Conservation (phyloP, 2,797 vertebrate genomes). For the Tachyglossus aculeatus region DNA sequence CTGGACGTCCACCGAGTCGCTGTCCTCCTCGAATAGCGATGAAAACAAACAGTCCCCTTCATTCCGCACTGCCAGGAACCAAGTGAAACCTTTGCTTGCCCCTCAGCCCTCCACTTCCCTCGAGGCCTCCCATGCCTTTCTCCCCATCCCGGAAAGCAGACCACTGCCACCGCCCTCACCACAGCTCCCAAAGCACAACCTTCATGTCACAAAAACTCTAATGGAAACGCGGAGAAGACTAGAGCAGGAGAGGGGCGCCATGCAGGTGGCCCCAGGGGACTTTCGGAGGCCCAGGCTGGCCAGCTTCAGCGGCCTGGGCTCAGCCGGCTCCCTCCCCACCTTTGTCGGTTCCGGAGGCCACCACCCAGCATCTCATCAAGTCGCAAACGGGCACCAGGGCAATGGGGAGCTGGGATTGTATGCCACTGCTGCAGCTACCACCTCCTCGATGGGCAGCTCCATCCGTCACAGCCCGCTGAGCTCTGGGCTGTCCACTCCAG, state of each 20-base stretch:
- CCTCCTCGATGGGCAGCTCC: slow-evolving; percentile 88
- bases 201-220: slow-evolving; percentile 95
- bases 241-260: slow-evolving; percentile 89
- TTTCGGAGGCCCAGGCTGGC: slow-evolving; percentile 89
- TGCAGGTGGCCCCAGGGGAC: slow-evolving; percentile 82
- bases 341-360: slow-evolving; percentile 84
- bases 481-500: slow-evolving; percentile 91
- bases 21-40: slow-evolving; percentile 95
- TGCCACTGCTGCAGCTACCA: slow-evolving; percentile 57
- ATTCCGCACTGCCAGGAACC: slow-evolving; percentile 72
- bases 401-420: slow-evolving; percentile 84
- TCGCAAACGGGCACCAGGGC: slow-evolving; percentile 85
- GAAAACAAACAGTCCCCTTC: slow-evolving; percentile 84
- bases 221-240: slow-evolving; percentile 96
- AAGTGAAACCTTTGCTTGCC: slow-evolving; percentile 59
- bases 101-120: slow-evolving; percentile 62
- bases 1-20: slow-evolving; percentile 94
- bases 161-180: slow-evolving; percentile 88
- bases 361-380: slow-evolving; percentile 73
- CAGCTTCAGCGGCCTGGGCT: slow-evolving; percentile 93
- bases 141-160: slow-evolving; percentile 77
- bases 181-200: slow-evolving; percentile 83
- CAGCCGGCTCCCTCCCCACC: slow-evolving; percentile 89
- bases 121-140: slow-evolving; percentile 72
- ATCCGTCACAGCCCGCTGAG: slow-evolving; percentile 95